Percentiles rank a stretch among this genome's conserved stretches.
phyloP scores from a whole-genome alignment of 2,797 vertebrate genomes.

The Anolis apletophallus region DNA sequence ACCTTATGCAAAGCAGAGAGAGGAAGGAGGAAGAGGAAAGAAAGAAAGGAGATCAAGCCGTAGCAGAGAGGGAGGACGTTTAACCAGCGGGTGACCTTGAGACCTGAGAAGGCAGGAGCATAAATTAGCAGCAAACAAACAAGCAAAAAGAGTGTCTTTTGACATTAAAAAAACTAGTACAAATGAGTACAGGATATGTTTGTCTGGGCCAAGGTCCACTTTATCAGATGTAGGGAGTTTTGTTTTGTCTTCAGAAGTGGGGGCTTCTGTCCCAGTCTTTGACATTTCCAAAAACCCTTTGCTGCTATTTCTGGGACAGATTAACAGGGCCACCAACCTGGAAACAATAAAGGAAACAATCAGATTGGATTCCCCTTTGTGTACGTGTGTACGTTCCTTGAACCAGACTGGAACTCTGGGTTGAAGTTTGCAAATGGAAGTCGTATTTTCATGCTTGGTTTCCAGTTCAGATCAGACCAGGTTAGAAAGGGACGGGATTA shows the following conservation, averaged over 20 bases:
- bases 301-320: not conserved
- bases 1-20: not conserved
- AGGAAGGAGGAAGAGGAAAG: not conserved
- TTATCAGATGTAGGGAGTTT: not conserved
- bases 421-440: not conserved
- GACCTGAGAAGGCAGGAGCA: not conserved
- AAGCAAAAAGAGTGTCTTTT: not conserved
- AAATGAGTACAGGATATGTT: not conserved
- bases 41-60: not conserved
- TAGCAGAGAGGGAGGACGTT: not conserved
- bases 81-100: conserved; percentile 2
- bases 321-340: too few species aligned
- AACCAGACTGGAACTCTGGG: not conserved
- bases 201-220: too few species aligned
- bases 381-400: not conserved
- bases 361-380: too few species aligned
- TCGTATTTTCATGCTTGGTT: not conserved
- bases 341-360: not conserved
- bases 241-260: not conserved
- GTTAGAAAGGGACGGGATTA: too few species aligned
- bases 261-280: not conserved
- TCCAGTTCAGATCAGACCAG: too few species aligned
- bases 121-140: not conserved
- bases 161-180: not conserved
- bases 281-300: not conserved